Evolutionary conservation across 30 jellyfish, hydroid and myxozoan genomes (phyloP), one percentile per base, ranked within the genome.

Genomic region (Aurelia aurita complex sp. Pacific): DNA sequence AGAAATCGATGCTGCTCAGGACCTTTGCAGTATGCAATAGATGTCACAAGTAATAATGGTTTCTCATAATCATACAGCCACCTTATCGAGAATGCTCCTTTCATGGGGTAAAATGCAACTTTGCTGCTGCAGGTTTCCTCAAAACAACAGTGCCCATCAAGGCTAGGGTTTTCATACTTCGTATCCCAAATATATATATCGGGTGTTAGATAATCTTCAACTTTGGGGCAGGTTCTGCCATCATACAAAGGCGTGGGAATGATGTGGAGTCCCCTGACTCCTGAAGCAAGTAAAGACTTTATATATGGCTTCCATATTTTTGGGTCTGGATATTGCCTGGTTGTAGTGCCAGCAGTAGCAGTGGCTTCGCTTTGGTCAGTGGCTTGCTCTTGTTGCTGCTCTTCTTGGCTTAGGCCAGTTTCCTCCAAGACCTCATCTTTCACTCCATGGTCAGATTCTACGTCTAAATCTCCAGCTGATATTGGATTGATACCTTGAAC

Each of bases 301-400:
- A 91, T 95, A 85, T 79, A 86, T 2, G 90, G 97, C 74, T 92
- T 92, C 98, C 98, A 92, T 62, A 79, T 94, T 50, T 86, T 86
- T 23, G 79, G 71, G 61, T 86, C 79, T 17, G 96, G 91, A 52
- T 82, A 82, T 10, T 70, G 59, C 82, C n/a, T 23, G 40, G 12
- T 50, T 10, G 57, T 14, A 46, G 52, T 40, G 50, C 54, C 5
- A 5, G 1, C 52, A 16, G 1, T 29, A 16, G 14, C 14, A 46
- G 57, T 46, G 57, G 57, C 57, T 46, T 46, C 14, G 57, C 57
- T 46, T 46, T 46, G 57, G 57, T 9, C 57, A 46, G 57, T 46
- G 1, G 57, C 13, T 46, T 8, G 15, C 12, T 46, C 14, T 14
- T 46, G 14, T 9, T 46, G 57, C 57, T 12, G 12, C 64, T 19